Percentiles rank a stretch among this genome's conserved stretches.
These are phyloP conservation scores for Araneus ventricosus DNA, from an alignment of 1,140 invertebrate species.

Conservation along the genomic window DNA sequence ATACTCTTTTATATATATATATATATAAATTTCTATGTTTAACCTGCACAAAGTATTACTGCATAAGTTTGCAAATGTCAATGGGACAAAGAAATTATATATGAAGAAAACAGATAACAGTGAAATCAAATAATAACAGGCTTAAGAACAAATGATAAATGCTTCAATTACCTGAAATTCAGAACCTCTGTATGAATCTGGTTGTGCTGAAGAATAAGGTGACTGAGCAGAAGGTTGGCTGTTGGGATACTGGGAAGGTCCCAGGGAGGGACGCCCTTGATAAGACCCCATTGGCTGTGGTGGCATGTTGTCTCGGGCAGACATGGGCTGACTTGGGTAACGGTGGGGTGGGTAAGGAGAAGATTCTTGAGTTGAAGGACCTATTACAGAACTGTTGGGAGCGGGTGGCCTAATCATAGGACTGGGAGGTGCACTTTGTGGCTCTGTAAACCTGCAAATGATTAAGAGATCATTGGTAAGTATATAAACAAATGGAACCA, in stretches of 20 bases:
- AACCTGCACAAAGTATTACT: no score
- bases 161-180: constrained; percentile 57
- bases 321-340: constrained; percentile 58
- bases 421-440: constrained; percentile 49
- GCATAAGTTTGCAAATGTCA: no score
- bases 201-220: constrained; percentile 67
- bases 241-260: constrained; percentile 70
- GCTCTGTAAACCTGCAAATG: neutral
- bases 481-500: no score
- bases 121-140: no score
- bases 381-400: constrained; percentile 46
- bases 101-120: no score
- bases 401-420: constrained; percentile 64
- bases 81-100: no score
- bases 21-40: no score
- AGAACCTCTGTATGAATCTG: constrained; percentile 65
- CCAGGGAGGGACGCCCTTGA: constrained; percentile 65
- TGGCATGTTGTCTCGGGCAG: constrained; percentile 51
- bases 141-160: neutral
- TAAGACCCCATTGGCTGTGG: constrained; percentile 62
- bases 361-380: constrained; percentile 57
- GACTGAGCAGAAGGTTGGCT: constrained; percentile 69
- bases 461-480: neutral
- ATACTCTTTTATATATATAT: no score
- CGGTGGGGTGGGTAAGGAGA: constrained; percentile 63